These are phyloP conservation scores for Pan troglodytes DNA, from an alignment of 2,113 vertebrate genomes.

Conservation along the genomic window DNA sequence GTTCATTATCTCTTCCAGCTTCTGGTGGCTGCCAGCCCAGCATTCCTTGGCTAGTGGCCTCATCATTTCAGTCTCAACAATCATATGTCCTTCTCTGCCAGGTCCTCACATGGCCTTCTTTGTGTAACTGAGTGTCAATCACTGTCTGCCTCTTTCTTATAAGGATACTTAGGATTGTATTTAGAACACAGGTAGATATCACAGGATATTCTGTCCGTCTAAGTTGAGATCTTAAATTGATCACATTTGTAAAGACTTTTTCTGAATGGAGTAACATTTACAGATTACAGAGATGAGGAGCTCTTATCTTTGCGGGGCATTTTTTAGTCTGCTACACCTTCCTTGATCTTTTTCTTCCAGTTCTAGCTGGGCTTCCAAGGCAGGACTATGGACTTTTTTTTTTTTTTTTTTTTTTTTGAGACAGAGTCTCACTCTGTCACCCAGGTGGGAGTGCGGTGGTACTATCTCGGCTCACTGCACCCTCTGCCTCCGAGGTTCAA, in stretches of 20 bases:
- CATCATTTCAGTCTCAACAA: background rate
- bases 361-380: background rate
- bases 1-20: background rate
- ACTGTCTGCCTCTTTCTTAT: background rate
- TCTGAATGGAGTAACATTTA: background rate
- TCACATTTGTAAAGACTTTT: background rate
- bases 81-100: background rate
- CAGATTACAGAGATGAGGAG: background rate
- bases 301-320: background rate
- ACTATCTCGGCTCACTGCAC: too few species aligned
- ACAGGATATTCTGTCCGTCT: background rate
- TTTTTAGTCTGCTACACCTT: background rate
- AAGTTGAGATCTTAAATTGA: background rate
- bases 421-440: too few species aligned
- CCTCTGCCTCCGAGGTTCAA: too few species aligned
- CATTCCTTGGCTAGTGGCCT: background rate
- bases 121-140: background rate
- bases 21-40: background rate
- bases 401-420: too few species aligned
- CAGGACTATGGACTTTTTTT: background rate
- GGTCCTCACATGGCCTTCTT: background rate
- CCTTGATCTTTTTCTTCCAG: background rate
- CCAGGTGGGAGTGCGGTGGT: too few species aligned
- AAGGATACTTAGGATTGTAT: background rate
- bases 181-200: background rate